Evolutionary conservation across 2,888 invertebrate species (phyloP).

Genomic region (Odontocolon sp.): DNA sequence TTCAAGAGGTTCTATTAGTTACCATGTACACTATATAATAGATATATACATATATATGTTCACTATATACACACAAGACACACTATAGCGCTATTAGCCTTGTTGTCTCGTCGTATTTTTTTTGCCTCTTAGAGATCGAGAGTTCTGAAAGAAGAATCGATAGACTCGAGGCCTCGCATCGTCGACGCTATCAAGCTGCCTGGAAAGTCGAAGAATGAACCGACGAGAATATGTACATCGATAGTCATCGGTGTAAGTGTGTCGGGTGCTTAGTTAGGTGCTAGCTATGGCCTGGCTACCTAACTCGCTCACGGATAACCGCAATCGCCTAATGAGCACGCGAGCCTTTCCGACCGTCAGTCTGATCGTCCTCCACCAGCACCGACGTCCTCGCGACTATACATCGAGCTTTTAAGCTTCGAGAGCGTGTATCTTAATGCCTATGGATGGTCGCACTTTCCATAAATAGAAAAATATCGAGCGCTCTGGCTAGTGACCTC

Average conservation of each 20-base stretch:
- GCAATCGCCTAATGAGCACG: slow-evolving; percentile 46
- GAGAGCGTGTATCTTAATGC: slow-evolving; percentile 5
- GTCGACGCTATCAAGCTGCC: neutral
- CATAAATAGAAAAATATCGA: slow-evolving; percentile 50
- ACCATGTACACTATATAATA: neutral
- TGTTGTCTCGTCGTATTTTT: neutral
- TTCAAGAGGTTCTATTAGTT: neutral
- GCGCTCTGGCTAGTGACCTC: slow-evolving; percentile 3
- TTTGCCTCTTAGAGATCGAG: neutral
- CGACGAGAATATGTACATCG: neutral
- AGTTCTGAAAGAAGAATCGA: slow-evolving; percentile 14
- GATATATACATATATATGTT: neutral
- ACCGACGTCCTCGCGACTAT: neutral
- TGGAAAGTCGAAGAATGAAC: neutral
- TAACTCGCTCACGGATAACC: slow-evolving; percentile 11
- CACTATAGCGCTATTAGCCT: slow-evolving; percentile 10
- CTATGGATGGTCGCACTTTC: slow-evolving; percentile 7
- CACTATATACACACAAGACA: neutral
- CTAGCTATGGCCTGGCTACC: neutral
- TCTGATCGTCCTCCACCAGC: neutral
- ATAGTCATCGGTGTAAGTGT: neutral
- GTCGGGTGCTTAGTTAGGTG: neutral
- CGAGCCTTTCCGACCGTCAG: slow-evolving; percentile 6
- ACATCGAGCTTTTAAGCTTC: slow-evolving; percentile 8
- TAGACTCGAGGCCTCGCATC: neutral